phyloP scores from a whole-genome alignment of 1,140 invertebrate species.

The Aphaenogaster rudis region DNA sequence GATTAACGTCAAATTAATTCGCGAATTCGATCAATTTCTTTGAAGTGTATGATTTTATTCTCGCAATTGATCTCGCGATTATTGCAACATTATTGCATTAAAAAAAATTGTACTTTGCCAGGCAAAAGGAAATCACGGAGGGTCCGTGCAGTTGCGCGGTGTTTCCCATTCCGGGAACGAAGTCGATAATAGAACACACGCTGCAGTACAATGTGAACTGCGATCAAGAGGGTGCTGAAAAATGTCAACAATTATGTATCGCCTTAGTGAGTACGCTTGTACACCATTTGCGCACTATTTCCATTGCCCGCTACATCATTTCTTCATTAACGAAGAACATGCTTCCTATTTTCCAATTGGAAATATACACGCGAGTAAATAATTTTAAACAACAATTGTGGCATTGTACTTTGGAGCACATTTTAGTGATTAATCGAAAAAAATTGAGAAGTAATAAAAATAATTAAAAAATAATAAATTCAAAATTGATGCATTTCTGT shows the following conservation, averaged over 20 bases:
- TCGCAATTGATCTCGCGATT: neutral
- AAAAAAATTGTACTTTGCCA: slow-evolving; percentile 30
- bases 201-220: slow-evolving; percentile 71
- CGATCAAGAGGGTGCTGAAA: slow-evolving; percentile 64
- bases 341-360: neutral
- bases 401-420: neutral
- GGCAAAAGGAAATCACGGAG: slow-evolving; percentile 30
- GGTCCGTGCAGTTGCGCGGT: slow-evolving; percentile 72
- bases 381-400: neutral
- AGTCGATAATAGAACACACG: slow-evolving; percentile 73
- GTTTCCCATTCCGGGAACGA: slow-evolving; percentile 50
- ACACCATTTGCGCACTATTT: neutral
- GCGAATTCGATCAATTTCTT: neutral
- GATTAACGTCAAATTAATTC: neutral
- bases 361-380: neutral
- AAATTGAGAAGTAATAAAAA: neutral
- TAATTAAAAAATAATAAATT: neutral
- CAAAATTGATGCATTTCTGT: neutral
- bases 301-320: neutral
- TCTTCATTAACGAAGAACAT: neutral
- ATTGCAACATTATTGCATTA: neutral
- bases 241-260: slow-evolving; percentile 71
- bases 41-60: slow-evolving; percentile 3
- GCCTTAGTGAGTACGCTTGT: slow-evolving; percentile 67
- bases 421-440: neutral